These are phyloP conservation scores for Electrophaes corylata DNA, from an alignment of 2,888 invertebrate species.

Conservation along the genomic window DNA sequence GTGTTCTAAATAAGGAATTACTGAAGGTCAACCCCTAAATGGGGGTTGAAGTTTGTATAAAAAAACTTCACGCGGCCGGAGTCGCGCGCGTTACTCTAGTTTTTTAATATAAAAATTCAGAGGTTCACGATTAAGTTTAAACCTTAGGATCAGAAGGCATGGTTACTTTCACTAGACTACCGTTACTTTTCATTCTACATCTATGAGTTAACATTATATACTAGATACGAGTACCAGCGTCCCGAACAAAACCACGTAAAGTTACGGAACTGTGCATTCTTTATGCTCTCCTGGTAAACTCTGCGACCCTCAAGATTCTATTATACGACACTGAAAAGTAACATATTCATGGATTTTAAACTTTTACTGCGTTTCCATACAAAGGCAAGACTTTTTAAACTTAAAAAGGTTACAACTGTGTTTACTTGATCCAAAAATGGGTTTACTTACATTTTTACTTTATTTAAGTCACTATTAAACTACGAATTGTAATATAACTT, in stretches of 20 bases:
- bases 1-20: no score
- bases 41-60: no score
- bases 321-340: conserved; percentile 47
- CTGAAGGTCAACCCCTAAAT: no score
- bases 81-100: no score
- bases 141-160: no score
- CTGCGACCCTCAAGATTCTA: conserved; percentile 53
- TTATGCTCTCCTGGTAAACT: conserved; percentile 55
- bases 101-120: no score
- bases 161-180: no score
- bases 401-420: not conserved
- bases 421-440: not conserved
- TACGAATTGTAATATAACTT: no score
- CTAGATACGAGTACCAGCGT: not conserved
- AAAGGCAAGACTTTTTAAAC: conserved; percentile 3
- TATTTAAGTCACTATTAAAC: no score
- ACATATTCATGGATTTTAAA: conserved; percentile 56
- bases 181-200: no score
- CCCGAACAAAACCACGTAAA: conserved; percentile 8
- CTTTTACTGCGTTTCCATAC: conserved; percentile 40
- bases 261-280: conserved; percentile 52
- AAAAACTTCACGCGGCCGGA: no score
- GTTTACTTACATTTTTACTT: not conserved
- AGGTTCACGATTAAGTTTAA: no score
- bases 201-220: not conserved